These are phyloP conservation scores for Vanessa tameamea DNA, from an alignment of 1,140 invertebrate genomes.

Conservation along the genomic window DNA sequence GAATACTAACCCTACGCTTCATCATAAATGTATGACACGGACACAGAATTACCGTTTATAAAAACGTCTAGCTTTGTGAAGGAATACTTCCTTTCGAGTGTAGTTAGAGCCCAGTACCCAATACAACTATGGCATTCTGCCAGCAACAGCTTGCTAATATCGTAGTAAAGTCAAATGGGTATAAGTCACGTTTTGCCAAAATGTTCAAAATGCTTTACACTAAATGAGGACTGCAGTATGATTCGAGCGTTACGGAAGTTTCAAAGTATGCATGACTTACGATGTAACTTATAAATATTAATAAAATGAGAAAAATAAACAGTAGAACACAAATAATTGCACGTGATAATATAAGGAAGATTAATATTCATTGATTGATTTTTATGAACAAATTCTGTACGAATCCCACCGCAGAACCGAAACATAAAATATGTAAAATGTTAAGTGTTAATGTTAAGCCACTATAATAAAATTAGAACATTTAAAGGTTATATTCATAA, in stretches of 20 bases:
- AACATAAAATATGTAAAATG: no score
- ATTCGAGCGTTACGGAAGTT: slow-evolving; percentile 31
- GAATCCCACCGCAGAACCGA: no score
- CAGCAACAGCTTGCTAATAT: slow-evolving; percentile 57
- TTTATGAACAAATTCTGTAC: no score
- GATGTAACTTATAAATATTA: neutral
- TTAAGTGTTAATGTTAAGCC: no score
- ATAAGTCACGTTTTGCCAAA: slow-evolving; percentile 61
- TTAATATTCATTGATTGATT: no score
- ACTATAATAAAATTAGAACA: no score
- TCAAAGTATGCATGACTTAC: neutral
- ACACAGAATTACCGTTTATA: slow-evolving; percentile 48
- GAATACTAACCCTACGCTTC: neutral
- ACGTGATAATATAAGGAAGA: neutral
- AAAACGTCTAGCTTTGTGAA: slow-evolving; percentile 57
- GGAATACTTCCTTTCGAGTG: slow-evolving; percentile 57
- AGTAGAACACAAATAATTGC: neutral
- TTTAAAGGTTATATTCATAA: no score
- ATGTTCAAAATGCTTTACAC: slow-evolving; percentile 53
- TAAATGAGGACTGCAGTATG: slow-evolving; percentile 25
- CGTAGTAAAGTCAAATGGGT: slow-evolving; percentile 44
- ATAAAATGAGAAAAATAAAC: neutral
- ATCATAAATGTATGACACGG: slow-evolving; percentile 14
- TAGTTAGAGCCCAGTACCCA: slow-evolving; percentile 51
- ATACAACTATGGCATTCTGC: slow-evolving; percentile 61